Percentiles rank a stretch among this genome's conserved stretches.
These are phyloP conservation scores for Dioctria rufipes DNA, from an alignment of 2,888 invertebrate genomes.

Conservation along the genomic window DNA sequence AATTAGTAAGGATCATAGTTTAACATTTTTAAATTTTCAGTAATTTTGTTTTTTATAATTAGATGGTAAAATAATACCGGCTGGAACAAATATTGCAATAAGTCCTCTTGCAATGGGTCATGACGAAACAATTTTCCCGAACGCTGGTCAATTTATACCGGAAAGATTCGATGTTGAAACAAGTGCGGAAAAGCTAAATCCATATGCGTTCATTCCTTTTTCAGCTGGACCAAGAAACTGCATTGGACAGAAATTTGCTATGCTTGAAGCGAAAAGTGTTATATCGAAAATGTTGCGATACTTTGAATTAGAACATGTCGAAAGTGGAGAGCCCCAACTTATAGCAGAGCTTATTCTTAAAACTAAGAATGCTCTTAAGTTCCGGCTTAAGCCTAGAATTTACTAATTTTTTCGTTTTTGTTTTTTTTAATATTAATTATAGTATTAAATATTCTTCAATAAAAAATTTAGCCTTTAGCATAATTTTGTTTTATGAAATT, in stretches of 20 bases:
- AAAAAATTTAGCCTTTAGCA: too few relatives aligned
- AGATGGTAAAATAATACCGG: constrained; percentile 70
- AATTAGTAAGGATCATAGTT: constrained; percentile 65
- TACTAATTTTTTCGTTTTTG: constrained; percentile 58
- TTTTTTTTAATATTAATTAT: too few relatives aligned
- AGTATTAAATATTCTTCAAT: too few relatives aligned
- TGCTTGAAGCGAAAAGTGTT: constrained; percentile 69
- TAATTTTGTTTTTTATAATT: constrained; percentile 30
- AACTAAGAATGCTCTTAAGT: constrained; percentile 68
- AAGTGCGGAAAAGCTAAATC: constrained; percentile 66
- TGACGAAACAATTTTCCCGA: constrained; percentile 65
- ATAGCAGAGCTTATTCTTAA: constrained; percentile 68
- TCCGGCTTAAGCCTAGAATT: constrained; percentile 65
- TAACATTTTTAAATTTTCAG: background rate
- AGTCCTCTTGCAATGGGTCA: constrained; percentile 67
- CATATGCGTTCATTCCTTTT: constrained; percentile 70
- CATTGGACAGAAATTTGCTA: constrained; percentile 70
- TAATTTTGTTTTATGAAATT: too few relatives aligned
- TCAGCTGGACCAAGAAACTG: constrained; percentile 71
- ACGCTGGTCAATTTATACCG: constrained; percentile 67
- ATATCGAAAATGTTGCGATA: constrained; percentile 67
- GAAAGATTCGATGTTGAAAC: constrained; percentile 69
- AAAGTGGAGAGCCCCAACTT: constrained; percentile 64
- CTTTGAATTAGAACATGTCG: constrained; percentile 65
- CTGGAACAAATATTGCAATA: constrained; percentile 69